phyloP scores from a whole-genome alignment of 2,797 vertebrate genomes.

The Acomys russatus region DNA sequence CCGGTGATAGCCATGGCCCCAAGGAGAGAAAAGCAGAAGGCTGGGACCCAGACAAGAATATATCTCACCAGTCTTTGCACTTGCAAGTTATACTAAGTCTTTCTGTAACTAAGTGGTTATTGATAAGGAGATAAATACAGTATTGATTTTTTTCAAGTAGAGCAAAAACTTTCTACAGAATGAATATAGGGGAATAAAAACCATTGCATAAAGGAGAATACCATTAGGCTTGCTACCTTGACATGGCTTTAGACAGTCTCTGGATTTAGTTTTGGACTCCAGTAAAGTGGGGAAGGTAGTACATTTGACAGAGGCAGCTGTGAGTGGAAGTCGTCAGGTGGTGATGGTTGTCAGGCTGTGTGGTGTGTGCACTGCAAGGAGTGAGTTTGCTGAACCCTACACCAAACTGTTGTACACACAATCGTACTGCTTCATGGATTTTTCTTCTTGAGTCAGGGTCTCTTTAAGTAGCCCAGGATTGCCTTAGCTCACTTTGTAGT shows the following conservation, averaged over 20 bases:
- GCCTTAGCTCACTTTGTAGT: background rate
- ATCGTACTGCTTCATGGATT: background rate
- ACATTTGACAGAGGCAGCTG: background rate
- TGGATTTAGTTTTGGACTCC: slow-evolving; percentile 12
- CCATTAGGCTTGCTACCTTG: background rate
- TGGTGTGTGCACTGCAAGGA: background rate
- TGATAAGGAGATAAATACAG: slow-evolving; percentile 51
- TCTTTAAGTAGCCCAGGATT: background rate
- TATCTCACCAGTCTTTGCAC: slow-evolving; percentile 24
- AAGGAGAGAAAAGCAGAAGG: slow-evolving; percentile 24
- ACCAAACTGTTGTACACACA: background rate
- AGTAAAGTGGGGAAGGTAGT: background rate
- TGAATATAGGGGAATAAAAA: slow-evolving; percentile 36
- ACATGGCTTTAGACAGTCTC: background rate
- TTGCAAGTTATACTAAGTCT: slow-evolving; percentile 67
- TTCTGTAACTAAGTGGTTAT: slow-evolving; percentile 44
- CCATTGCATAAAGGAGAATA: background rate
- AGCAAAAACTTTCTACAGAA: slow-evolving; percentile 11
- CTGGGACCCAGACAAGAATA: slow-evolving; percentile 63
- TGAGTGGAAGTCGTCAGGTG: background rate
- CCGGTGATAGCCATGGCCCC: slow-evolving; percentile 67
- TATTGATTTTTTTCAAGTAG: slow-evolving; percentile 29
- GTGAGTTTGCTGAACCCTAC: background rate
- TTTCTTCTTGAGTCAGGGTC: background rate
- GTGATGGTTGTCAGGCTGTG: background rate